Evolutionary conservation across 1,140 invertebrate species (phyloP), one percentile per base, ranked within the genome.

Genomic region (Belonocnema kinseyi): DNA sequence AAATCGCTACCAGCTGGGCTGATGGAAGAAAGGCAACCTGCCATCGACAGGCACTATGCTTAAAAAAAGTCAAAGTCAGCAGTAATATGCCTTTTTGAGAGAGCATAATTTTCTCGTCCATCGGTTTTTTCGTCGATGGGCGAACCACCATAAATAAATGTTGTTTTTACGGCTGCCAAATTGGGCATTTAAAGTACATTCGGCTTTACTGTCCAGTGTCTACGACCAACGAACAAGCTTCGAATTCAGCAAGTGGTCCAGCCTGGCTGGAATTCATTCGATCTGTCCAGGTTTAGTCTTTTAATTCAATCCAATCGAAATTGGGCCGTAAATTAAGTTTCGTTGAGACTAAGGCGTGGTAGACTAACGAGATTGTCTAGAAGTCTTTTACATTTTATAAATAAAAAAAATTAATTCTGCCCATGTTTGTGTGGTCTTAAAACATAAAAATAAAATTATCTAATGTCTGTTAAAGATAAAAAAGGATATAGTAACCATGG

Each of bases 131-230:
- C 84, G 85, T 81, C 82, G 85, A 89, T 86, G 89, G 86, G 77
- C 86, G 80, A 88, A 86, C 82, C 79, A 86, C 84, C 89, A 88
- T 90, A 90, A 91, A 91, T 91, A 90, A 91, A 91, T 89, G 89
- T 88, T 90, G 88, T 88, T 91, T 90, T 91, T 91, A 90, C 88
- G 88, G 87, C 89, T 89, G 88, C 88, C 87, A 91, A 91, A 90
- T 91, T 91, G 90, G 89, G 86, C 89, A 86, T 89, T 90, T 91
- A 90, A 91, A 90, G 85, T 85, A 86, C 85, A 87, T 88, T 88
- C 82, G 79, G 77, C 74, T 88, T 87, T 86, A 81, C 83, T 80
- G 80, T 74, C 78, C 66, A 77, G 58, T 70, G 79, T 77, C 80
- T 81, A 76, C 78, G 78, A 82, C 80, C 56, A 66, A 66, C 73